Conservation (phyloP, 2,113 vertebrate species). For the Anoplopoma fimbria region DNA sequence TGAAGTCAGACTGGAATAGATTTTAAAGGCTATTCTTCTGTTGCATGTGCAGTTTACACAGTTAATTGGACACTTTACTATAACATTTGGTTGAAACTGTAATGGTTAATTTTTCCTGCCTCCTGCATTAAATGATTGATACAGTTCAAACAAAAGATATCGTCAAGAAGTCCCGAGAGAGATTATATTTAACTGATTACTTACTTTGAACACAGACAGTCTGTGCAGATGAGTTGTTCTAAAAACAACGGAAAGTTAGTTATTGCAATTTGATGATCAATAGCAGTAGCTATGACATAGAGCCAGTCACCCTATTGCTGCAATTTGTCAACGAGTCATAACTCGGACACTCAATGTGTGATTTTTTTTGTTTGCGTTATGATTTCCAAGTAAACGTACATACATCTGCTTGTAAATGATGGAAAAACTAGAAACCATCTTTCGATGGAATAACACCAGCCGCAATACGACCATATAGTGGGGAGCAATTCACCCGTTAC, state of each 20-base stretch:
- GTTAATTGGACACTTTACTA: conserved; percentile 19
- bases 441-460: too few species aligned
- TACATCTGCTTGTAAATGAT: too few species aligned
- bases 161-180: not conserved
- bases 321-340: not conserved
- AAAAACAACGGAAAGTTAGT: not conserved
- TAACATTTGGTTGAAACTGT: not conserved
- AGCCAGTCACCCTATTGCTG: not conserved
- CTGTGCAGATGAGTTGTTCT: not conserved
- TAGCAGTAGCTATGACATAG: not conserved
- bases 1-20: conserved; percentile 59
- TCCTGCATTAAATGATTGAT: not conserved
- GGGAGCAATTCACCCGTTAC: too few species aligned
- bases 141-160: not conserved
- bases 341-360: not conserved
- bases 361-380: too few species aligned
- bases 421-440: too few species aligned
- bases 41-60: conserved; percentile 11
- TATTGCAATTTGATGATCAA: not conserved
- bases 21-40: conserved; percentile 56
- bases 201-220: not conserved
- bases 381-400: too few species aligned
- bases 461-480: too few species aligned
- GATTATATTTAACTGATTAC: not conserved
- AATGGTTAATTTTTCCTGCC: not conserved